These are phyloP conservation scores for Muscina levida DNA, from an alignment of 2,888 invertebrate species.

Conservation along the genomic window DNA sequence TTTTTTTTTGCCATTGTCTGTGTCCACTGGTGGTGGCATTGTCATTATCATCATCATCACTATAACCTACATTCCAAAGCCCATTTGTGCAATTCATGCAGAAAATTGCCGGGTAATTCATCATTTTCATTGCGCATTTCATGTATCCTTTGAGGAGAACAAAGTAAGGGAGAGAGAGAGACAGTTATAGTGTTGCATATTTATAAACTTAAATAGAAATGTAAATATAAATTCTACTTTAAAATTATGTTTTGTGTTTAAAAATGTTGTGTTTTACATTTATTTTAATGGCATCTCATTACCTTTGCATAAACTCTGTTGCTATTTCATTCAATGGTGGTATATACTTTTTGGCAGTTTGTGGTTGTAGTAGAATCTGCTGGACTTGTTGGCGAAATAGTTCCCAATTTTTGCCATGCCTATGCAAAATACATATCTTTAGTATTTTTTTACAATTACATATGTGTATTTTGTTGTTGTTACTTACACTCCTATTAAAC, in stretches of 20 bases:
- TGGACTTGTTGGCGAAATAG: constrained; percentile 91
- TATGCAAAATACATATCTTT: too few species aligned
- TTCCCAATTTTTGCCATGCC: constrained; percentile 94
- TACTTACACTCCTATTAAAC: constrained; percentile 89
- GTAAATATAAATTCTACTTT: too few species aligned
- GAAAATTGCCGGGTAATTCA: constrained; percentile 90
- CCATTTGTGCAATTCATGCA: constrained; percentile 95
- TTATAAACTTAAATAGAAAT: too few species aligned
- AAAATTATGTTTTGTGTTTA: constrained; percentile 15
- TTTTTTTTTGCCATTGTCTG: too few species aligned
- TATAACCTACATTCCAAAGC: constrained; percentile 93
- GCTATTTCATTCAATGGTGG: constrained; percentile 88
- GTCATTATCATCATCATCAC: not conserved
- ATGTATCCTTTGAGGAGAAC: constrained; percentile 84
- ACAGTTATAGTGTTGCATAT: too few species aligned
- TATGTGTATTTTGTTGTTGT: too few species aligned
- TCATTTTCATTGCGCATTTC: constrained; percentile 83
- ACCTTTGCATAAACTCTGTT: constrained; percentile 87
- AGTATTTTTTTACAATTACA: too few species aligned
- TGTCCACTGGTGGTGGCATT: not conserved
- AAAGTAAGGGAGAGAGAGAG: not conserved
- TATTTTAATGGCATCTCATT: constrained; percentile 67
- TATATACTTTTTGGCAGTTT: constrained; percentile 88
- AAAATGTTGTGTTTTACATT: too few species aligned
- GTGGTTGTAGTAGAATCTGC: constrained; percentile 89